A percentile compares a stretch with the other conserved stretches of the same genome.
Evolutionary conservation across 2,888 invertebrate species (phyloP).

Genomic region (Ormyrus labotus): DNA sequence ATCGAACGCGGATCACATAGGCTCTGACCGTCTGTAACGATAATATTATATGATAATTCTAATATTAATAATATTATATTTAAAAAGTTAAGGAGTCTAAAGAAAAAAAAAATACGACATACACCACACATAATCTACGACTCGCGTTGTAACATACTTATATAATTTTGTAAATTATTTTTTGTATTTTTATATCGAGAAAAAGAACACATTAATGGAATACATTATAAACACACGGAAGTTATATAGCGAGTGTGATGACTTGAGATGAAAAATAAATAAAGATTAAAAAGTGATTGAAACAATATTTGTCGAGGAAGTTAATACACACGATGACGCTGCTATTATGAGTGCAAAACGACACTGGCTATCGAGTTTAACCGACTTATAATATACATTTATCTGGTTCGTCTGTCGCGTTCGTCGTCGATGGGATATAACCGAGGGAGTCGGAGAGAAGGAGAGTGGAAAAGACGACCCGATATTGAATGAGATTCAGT

Average conservation of each 20-base stretch:
- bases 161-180: slow-evolving; percentile 73
- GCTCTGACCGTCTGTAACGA: slow-evolving; percentile 54
- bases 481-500: slow-evolving; percentile 11
- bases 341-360: slow-evolving; percentile 33
- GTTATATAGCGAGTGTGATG: slow-evolving; percentile 53
- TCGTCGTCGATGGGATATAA: slow-evolving; percentile 22
- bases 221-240: slow-evolving; percentile 54
- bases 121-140: slow-evolving; percentile 58
- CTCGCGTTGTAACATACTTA: slow-evolving; percentile 70
- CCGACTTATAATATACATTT: slow-evolving; percentile 7
- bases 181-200: slow-evolving; percentile 72
- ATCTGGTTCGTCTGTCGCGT: slow-evolving; percentile 38
- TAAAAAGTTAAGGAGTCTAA: slow-evolving; percentile 47
- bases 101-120: slow-evolving; percentile 42
- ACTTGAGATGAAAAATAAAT: slow-evolving; percentile 49
- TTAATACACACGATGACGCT: slow-evolving; percentile 33
- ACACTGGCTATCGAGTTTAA: slow-evolving; percentile 32
- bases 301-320: slow-evolving; percentile 40
- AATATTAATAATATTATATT: slow-evolving; percentile 55
- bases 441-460: neutral
- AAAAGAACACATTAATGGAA: slow-evolving; percentile 61
- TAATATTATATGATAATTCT: slow-evolving; percentile 55
- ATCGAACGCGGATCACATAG: slow-evolving; percentile 51
- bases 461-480: slow-evolving; percentile 13
- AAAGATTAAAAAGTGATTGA: slow-evolving; percentile 44